A percentile compares a stretch with the other conserved stretches of the same genome.
These are phyloP conservation scores for Coenonympha arcania DNA, from an alignment of 2,888 invertebrate species.

Conservation along the genomic window DNA sequence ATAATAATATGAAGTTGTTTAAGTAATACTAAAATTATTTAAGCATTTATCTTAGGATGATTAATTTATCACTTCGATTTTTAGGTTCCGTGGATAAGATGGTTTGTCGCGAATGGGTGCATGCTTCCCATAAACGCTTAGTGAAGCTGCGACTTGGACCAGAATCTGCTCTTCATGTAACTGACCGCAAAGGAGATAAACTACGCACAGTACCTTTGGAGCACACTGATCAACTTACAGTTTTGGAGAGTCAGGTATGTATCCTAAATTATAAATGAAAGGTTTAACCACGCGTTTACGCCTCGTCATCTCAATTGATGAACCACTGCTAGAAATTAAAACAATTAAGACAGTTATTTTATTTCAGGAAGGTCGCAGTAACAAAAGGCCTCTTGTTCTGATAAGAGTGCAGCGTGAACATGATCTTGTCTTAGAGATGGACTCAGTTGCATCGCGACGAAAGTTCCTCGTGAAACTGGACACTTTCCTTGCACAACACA, in stretches of 20 bases:
- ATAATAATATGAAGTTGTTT: no score
- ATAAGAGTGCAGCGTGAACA: constrained; percentile 90
- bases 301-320: no score
- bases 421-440: constrained; percentile 93
- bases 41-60: no score
- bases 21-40: no score
- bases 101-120: constrained; percentile 95
- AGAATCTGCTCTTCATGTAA: constrained; percentile 87
- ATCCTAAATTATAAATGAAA: no score
- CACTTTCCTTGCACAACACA: constrained; percentile 85
- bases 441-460: constrained; percentile 83
- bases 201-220: constrained; percentile 86
- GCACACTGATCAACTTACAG: constrained; percentile 83
- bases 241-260: constrained; percentile 92
- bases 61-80: neutral
- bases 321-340: neutral
- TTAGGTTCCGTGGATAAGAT: constrained; percentile 88
- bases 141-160: constrained; percentile 94
- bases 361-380: constrained; percentile 75
- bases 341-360: neutral
- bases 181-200: constrained; percentile 93
- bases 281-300: no score
- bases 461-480: constrained; percentile 92
- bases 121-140: constrained; percentile 90
- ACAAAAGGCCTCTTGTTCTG: constrained; percentile 86